Conservation (phyloP, 2,113 vertebrate genomes). For the Scomber japonicus region DNA sequence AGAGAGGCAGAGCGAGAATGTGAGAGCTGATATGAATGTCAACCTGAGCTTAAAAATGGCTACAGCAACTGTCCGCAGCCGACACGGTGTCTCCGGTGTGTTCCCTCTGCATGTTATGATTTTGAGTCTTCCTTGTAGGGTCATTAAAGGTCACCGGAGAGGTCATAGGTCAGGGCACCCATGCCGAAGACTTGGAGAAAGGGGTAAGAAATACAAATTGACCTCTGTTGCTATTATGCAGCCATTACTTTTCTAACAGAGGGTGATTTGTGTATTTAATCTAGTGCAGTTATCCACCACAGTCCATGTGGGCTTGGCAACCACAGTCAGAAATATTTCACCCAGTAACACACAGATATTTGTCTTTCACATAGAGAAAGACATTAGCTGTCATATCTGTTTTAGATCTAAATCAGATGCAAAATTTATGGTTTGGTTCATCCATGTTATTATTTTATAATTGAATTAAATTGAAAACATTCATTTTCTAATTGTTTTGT, state of each 20-base stretch:
- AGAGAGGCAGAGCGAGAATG: slow-evolving; percentile 10
- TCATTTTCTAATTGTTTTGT: too few relatives aligned
- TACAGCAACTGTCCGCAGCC: slow-evolving; percentile 52
- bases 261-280: background rate
- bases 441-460: too few relatives aligned
- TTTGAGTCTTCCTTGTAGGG: slow-evolving; percentile 42
- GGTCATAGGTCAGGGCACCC: slow-evolving; percentile 47
- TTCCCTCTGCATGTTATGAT: slow-evolving; percentile 1
- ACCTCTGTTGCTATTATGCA: background rate
- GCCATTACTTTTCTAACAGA: background rate
- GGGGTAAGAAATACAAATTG: background rate
- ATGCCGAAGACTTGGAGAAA: background rate
- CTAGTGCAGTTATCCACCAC: background rate
- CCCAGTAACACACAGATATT: slow-evolving; percentile 2
- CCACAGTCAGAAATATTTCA: background rate
- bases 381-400: too few relatives aligned
- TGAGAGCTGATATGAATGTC: slow-evolving; percentile 26
- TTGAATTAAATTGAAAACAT: too few relatives aligned
- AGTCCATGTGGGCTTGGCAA: background rate
- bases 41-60: slow-evolving; percentile 58
- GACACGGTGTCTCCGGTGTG: slow-evolving; percentile 35
- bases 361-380: background rate
- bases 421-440: too few relatives aligned
- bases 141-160: slow-evolving; percentile 24
- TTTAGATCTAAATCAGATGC: too few relatives aligned